Evolutionary conservation across 2,888 invertebrate species (phyloP).

Genomic region (Villa cingulata): DNA sequence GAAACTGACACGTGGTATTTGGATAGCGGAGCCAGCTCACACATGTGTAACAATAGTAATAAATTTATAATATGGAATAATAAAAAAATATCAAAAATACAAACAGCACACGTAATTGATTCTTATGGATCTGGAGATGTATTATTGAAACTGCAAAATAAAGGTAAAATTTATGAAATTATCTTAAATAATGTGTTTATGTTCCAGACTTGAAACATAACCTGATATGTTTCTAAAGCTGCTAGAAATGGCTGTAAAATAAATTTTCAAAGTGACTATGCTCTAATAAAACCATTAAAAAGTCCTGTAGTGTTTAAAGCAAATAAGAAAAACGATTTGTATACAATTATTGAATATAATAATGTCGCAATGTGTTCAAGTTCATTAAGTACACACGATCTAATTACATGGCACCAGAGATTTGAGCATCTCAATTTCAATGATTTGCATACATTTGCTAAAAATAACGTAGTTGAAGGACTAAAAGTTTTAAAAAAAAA

Average conservation of each 20-base stretch:
- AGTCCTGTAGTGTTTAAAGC: slow-evolving; percentile 1
- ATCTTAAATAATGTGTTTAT: too few species aligned
- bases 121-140: slow-evolving; percentile 1
- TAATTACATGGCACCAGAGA: slow-evolving; percentile 1
- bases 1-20: not conserved
- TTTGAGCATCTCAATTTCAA: slow-evolving; percentile 4
- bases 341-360: not conserved
- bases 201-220: not conserved
- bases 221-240: slow-evolving; percentile 2
- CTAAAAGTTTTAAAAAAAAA: too few species aligned
- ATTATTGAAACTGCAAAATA: not conserved
- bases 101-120: slow-evolving; percentile 1
- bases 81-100: not conserved
- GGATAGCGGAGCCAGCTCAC: slow-evolving; percentile 8
- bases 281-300: not conserved
- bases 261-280: slow-evolving; percentile 1
- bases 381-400: too few species aligned
- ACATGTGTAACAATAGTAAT: slow-evolving; percentile 7
- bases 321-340: not conserved
- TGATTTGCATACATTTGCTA: slow-evolving; percentile 3
- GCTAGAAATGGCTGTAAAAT: slow-evolving; percentile 1
- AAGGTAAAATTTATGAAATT: too few species aligned
- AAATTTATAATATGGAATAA: not conserved
- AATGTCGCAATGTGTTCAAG: not conserved
- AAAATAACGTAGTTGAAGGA: slow-evolving; percentile 1